Base-by-base conservation (phyloP, 2,888 invertebrate species). In the Athetis lepigone region DNA sequence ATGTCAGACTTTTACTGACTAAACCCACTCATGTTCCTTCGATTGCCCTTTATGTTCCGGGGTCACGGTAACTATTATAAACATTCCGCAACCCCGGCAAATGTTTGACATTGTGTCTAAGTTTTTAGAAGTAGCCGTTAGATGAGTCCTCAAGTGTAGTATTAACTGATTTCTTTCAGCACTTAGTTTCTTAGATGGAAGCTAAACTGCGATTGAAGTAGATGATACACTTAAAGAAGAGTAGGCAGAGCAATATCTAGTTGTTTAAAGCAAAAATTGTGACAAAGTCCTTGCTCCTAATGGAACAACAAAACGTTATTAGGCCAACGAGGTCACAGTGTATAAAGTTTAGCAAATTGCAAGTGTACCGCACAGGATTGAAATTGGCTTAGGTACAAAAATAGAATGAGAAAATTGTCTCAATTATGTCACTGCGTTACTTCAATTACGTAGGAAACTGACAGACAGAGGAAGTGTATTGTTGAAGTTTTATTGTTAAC, bases 351-450 rank as follows among this genome's bases (percentile, higher is more conserved):
- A 59, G 64, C 66, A 66, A 71, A 77, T 81, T 75, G 71, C 74
- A 71, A 67, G 60, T 59, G 16, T 39, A 57, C 56, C 50, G 58
- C 46, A 40, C 50, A 62, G 55, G 72, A 81, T 70, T 74, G 70
- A 77, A 81, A 82, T 81, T 83, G 83, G 66, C 73, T 79, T 72
- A 79, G 59, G 72, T 64, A 75, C 79, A 81, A 73, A 85, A 85
- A 84, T 85, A 85, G 85, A 84, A 80, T 75, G 75, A 81, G 75
- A 80, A 82, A 73, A 84, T 85, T 80, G 83, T 71, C 77, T 75
- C 85, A 85, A 84, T 85, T 80, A 84, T 80, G 79, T 75, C 77
- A 75, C 75, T 73, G 66, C 70, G 45, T 67, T 75, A 75, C 72
- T 80, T 71, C 80, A 82, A 85, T 84, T 85, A 81, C 70, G 64